Evolutionary conservation across 2,113 vertebrate species (phyloP).

Genomic region (Syngnathoides biaculeatus): DNA sequence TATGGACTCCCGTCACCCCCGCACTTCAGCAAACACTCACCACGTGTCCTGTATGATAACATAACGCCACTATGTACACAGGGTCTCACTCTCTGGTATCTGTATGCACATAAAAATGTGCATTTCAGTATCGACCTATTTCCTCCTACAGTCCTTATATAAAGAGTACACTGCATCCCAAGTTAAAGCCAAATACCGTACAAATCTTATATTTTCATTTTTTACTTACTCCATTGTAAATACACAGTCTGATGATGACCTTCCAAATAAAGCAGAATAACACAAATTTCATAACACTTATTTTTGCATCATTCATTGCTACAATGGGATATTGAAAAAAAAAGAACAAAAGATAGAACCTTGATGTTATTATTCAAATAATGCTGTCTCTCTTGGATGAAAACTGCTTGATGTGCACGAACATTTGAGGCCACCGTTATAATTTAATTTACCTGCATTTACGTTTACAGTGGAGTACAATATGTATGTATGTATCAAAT

Average conservation of each 20-base stretch:
- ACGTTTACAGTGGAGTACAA: too few relatives aligned
- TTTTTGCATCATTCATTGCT: slow-evolving; percentile 27
- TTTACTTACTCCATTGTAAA: slow-evolving; percentile 2
- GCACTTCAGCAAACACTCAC: slow-evolving; percentile 22
- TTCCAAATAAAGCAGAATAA: slow-evolving; percentile 10
- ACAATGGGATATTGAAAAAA: slow-evolving; percentile 6
- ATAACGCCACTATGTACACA: slow-evolving; percentile 10
- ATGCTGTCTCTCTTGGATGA: background rate
- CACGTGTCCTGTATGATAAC: slow-evolving; percentile 24
- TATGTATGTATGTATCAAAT: too few relatives aligned
- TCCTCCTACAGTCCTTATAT: background rate
- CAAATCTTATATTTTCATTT: background rate
- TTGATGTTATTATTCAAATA: slow-evolving; percentile 32
- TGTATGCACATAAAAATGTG: slow-evolving; percentile 1
- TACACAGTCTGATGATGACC: slow-evolving; percentile 17
- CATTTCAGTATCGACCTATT: slow-evolving; percentile 14
- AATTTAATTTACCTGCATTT: too few relatives aligned
- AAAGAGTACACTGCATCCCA: background rate
- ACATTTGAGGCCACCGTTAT: background rate
- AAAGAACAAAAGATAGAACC: slow-evolving; percentile 18
- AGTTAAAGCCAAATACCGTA: background rate
- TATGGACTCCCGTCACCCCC: slow-evolving; percentile 18
- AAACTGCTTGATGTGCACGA: slow-evolving; percentile 27
- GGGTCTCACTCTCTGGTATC: background rate
- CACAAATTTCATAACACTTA: slow-evolving; percentile 30